Conservation (phyloP, 2,113 vertebrate species). For the Calidris pugnax region DNA sequence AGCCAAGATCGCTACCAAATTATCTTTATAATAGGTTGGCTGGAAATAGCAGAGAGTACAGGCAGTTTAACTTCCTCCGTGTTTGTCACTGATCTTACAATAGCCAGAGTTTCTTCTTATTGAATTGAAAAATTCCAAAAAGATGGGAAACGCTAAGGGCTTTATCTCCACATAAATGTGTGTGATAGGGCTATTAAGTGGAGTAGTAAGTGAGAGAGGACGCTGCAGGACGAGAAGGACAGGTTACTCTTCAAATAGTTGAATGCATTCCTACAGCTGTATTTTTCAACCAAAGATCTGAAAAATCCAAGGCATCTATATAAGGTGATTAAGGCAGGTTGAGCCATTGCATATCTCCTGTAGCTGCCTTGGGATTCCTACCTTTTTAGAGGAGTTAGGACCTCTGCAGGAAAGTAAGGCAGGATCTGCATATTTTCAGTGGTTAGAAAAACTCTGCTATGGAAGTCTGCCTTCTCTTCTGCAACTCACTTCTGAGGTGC, state of each 20-base stretch:
- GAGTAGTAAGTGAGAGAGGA: background rate
- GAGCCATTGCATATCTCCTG: background rate
- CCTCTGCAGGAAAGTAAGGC: background rate
- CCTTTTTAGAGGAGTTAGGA: background rate
- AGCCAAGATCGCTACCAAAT: background rate
- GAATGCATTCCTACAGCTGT: background rate
- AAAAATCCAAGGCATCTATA: background rate
- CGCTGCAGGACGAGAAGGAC: background rate
- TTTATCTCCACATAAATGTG: background rate
- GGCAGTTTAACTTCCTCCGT: background rate
- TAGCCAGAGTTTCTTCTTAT: background rate
- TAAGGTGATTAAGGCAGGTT: background rate
- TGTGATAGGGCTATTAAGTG: background rate
- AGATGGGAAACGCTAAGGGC: background rate
- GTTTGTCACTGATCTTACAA: background rate
- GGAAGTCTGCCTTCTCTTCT: background rate
- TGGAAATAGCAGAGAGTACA: background rate
- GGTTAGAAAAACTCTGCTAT: background rate
- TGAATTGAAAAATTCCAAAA: background rate
- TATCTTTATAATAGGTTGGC: background rate
- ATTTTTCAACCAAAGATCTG: background rate
- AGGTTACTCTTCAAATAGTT: background rate
- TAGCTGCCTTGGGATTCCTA: background rate
- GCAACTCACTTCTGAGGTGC: background rate
- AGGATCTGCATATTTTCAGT: background rate